Evolutionary conservation across 2,113 vertebrate species (phyloP).

Genomic region (Macroglossus sobrinus): DNA sequence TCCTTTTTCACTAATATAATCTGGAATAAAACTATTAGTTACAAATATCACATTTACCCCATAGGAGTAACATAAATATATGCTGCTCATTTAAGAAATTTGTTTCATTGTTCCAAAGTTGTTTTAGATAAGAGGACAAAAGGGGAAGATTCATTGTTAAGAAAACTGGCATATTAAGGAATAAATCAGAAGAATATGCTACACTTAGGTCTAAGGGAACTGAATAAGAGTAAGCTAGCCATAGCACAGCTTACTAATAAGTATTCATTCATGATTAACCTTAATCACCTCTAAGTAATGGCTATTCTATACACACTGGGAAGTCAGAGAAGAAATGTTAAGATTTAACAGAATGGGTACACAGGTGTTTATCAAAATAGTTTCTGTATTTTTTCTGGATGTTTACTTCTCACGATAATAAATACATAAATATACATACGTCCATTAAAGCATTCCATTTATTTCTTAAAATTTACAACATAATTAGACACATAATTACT

Average conservation of each 20-base stretch:
- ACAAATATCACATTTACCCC: not conserved
- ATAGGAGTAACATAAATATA: slow-evolving; percentile 11
- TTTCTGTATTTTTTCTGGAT: not conserved
- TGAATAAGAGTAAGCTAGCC: not conserved
- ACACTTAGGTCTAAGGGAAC: not conserved
- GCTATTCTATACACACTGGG: not conserved
- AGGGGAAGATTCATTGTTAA: not conserved
- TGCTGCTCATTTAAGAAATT: not conserved
- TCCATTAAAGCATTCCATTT: not conserved
- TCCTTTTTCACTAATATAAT: not conserved
- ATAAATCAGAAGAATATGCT: not conserved
- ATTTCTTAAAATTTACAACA: not conserved
- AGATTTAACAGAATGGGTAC: not conserved
- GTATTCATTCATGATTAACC: not conserved
- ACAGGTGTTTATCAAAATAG: not conserved
- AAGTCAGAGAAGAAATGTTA: not conserved
- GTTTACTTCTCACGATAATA: not conserved
- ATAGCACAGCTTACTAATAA: not conserved
- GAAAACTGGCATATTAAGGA: not conserved
- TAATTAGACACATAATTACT: not conserved
- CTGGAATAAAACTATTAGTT: slow-evolving; percentile 2
- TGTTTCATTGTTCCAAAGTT: slow-evolving; percentile 6
- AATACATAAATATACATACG: not conserved
- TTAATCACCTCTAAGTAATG: not conserved
- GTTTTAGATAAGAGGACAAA: not conserved